phyloP scores from a whole-genome alignment of 2,797 vertebrate genomes.

The Pipistrellus pygmaeus region DNA sequence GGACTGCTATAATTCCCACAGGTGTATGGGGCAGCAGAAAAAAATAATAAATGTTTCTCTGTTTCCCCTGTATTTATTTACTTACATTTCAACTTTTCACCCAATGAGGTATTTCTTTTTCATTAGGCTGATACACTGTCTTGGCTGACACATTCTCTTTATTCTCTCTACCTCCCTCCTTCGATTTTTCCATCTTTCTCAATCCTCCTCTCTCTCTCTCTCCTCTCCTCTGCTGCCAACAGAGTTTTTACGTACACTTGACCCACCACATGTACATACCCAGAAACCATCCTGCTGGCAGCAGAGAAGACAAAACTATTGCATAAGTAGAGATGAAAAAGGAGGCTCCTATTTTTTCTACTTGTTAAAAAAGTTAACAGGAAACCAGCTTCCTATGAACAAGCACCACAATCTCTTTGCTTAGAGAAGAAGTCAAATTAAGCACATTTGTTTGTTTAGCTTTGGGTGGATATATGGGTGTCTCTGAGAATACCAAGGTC shows the following conservation, averaged over 20 bases:
- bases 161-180: background rate
- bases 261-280: conserved; percentile 18
- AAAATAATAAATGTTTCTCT: background rate
- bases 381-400: background rate
- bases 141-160: conserved; percentile 17
- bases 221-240: background rate
- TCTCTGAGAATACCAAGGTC: background rate
- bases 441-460: conserved; percentile 47
- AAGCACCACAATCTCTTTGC: conserved; percentile 42
- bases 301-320: conserved; percentile 38
- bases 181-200: background rate
- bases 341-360: conserved; percentile 4
- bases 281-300: conserved; percentile 1
- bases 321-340: conserved; percentile 46
- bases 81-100: conserved; percentile 56
- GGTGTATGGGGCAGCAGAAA: conserved; percentile 30
- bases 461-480: background rate
- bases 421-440: conserved; percentile 62
- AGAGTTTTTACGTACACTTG: conserved; percentile 52
- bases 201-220: too few relatives aligned
- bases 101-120: background rate
- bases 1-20: conserved; percentile 54
- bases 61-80: conserved; percentile 63
- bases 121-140: conserved; percentile 31
- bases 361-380: conserved; percentile 60